Base-by-base conservation (phyloP, 2,888 invertebrate genomes). In the Cantharis lateralis region DNA sequence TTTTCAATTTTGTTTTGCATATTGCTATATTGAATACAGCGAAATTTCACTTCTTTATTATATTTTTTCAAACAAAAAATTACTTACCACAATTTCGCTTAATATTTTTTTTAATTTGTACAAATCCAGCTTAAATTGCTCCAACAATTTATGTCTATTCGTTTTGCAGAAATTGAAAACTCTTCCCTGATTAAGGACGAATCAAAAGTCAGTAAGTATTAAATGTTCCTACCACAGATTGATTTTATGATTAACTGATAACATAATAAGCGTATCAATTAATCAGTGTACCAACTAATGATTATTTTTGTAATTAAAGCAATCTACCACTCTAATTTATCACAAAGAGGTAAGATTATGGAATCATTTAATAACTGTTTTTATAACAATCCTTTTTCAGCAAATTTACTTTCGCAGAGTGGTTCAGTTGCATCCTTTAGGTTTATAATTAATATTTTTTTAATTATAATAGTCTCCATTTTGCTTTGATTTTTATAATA, bases 341-440 rank as follows among this genome's bases (percentile, higher is more conserved):
- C 79, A 26, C 80, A 74, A 70, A 81, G 81, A 80, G 83, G 83
- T 83, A 80, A 80, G 78, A 75, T 78, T 78, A 7, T 48, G 7
- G n/a, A 48, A 48, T n/a, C n/a, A 7, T 48, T 48, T 48, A 48
- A 48, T n/a, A n/a, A n/a, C 48, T 7, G n/a, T n/a, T n/a, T 48
- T 48, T 48, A 48, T 48, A 48, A 48, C n/a, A 48, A n/a, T 48
- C n/a, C n/a, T 2, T 48, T 48, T 48, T 48, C 48, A 48, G 48
- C 48, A 48, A 48, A 48, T 48, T 48, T 48, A 48, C 48, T 48
- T 48, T 48, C 48, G 48, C 48, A n/a, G n/a, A 48, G 48, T 48
- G 48, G 9, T 48, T n/a, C 48, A 48, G 48, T 48, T 48, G 48
- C 48, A 48, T 48, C n/a, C n/a, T 48, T 7, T 48, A 48, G 48